Evolutionary conservation across 2,797 vertebrate genomes (phyloP).

Genomic region (Peromyscus melanophrys): DNA sequence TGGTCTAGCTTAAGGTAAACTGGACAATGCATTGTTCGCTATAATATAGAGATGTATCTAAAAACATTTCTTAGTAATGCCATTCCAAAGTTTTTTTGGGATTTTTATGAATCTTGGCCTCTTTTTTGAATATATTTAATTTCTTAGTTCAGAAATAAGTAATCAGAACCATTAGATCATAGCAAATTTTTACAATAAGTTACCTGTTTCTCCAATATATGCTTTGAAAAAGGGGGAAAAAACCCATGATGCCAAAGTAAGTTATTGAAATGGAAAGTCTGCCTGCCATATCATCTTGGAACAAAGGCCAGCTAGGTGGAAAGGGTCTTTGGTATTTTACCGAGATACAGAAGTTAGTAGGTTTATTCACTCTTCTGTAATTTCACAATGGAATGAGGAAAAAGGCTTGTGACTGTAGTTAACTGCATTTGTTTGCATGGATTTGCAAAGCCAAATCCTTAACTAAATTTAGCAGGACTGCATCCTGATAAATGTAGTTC

Average conservation of each 20-base stretch:
- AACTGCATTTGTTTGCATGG: slow-evolving; percentile 7
- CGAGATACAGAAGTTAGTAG: slow-evolving; percentile 9
- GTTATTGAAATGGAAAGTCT: slow-evolving; percentile 31
- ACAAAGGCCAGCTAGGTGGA: not conserved
- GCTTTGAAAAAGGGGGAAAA: slow-evolving; percentile 40
- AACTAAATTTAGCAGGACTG: slow-evolving; percentile 9
- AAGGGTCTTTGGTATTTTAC: slow-evolving; percentile 21
- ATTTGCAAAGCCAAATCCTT: slow-evolving; percentile 43
- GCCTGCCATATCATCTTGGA: not conserved
- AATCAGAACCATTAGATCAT: slow-evolving; percentile 28
- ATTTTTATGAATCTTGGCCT: slow-evolving; percentile 7
- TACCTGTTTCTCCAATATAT: not conserved
- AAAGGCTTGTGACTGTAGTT: not conserved
- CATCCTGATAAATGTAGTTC: not conserved
- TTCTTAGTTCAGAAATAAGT: slow-evolving; percentile 57
- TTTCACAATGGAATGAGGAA: not conserved
- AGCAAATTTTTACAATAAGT: slow-evolving; percentile 40
- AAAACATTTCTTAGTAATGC: not conserved
- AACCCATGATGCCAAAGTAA: not conserved
- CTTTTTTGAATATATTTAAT: slow-evolving; percentile 42
- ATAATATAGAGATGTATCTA: slow-evolving; percentile 40
- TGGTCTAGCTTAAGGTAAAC: slow-evolving; percentile 22
- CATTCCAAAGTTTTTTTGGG: not conserved
- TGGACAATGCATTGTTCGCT: not conserved
- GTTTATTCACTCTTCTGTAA: slow-evolving; percentile 12